Evolutionary conservation across 2,888 invertebrate species (phyloP).

Genomic region (Chrysodeixis includens): DNA sequence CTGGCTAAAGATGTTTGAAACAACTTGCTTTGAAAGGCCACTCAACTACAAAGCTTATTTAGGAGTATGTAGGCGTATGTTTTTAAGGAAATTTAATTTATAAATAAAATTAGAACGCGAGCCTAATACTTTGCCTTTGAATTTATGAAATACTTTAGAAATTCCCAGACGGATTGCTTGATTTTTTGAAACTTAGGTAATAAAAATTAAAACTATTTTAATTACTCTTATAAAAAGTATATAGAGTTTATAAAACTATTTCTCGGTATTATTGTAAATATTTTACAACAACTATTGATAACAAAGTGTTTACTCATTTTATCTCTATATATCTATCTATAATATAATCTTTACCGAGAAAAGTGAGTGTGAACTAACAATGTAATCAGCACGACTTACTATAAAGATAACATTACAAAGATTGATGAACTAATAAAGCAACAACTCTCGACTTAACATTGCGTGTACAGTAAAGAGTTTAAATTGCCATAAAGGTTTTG

Average conservation of each 20-base stretch:
- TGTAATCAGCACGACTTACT: background rate
- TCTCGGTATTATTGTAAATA: background rate
- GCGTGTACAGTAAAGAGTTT: conserved; percentile 10
- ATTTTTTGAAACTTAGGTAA: too few species aligned
- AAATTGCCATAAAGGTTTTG: conserved; percentile 20
- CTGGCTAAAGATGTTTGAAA: conserved; percentile 41
- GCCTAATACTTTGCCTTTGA: background rate
- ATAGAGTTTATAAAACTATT: background rate
- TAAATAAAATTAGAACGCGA: background rate
- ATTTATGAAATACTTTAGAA: too few species aligned
- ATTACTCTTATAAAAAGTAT: too few species aligned
- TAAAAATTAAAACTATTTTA: background rate
- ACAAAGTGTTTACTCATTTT: background rate
- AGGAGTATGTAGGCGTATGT: conserved; percentile 21
- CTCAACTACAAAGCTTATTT: background rate
- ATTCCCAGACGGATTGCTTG: too few species aligned
- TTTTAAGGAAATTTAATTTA: background rate
- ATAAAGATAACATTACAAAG: background rate
- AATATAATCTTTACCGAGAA: background rate
- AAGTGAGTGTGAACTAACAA: background rate
- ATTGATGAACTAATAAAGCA: background rate
- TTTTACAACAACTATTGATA: conserved; percentile 1
- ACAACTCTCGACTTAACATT: conserved; percentile 15
- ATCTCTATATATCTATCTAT: background rate
- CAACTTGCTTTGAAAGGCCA: conserved; percentile 34